Evolutionary conservation across 2,888 invertebrate species (phyloP).

Genomic region (Dolomedes plantarius): DNA sequence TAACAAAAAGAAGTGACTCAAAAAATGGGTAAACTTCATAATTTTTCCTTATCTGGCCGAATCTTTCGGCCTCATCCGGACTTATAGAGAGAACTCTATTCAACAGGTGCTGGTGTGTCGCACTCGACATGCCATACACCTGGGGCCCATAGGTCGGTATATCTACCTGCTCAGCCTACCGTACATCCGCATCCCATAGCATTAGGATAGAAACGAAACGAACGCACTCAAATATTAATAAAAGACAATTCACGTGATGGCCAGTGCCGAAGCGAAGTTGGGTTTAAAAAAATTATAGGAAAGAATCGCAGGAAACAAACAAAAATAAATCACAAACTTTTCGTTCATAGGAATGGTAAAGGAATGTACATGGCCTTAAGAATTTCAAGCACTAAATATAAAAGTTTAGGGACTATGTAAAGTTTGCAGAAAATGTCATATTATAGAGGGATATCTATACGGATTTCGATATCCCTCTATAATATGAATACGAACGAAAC

Average conservation of each 20-base stretch:
- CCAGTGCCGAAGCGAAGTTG: background rate
- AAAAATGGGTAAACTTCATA: conserved; percentile 4
- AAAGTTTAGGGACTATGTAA: no score
- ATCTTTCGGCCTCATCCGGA: conserved; percentile 16
- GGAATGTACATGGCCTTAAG: no score
- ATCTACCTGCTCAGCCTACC: conserved; percentile 15
- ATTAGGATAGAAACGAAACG: background rate
- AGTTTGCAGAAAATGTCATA: no score
- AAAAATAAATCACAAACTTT: no score
- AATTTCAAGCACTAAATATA: no score
- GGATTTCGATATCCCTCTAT: no score
- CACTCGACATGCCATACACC: conserved; percentile 13
- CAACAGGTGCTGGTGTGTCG: conserved; percentile 14
- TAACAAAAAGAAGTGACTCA: background rate
- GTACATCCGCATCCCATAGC: conserved; percentile 13
- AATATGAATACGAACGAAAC: no score
- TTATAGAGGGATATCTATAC: no score
- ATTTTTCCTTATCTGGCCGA: conserved; percentile 10
- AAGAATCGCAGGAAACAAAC: no score
- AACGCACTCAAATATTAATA: background rate
- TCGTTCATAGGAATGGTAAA: no score
- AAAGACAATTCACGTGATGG: conserved; percentile 6
- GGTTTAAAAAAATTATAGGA: no score
- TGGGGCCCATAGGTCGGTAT: conserved; percentile 16
- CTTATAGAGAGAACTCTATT: background rate